Percentiles rank a stretch among this genome's conserved stretches.
Conservation (phyloP, 2,797 vertebrate genomes). For the Okamejei kenojei region DNA sequence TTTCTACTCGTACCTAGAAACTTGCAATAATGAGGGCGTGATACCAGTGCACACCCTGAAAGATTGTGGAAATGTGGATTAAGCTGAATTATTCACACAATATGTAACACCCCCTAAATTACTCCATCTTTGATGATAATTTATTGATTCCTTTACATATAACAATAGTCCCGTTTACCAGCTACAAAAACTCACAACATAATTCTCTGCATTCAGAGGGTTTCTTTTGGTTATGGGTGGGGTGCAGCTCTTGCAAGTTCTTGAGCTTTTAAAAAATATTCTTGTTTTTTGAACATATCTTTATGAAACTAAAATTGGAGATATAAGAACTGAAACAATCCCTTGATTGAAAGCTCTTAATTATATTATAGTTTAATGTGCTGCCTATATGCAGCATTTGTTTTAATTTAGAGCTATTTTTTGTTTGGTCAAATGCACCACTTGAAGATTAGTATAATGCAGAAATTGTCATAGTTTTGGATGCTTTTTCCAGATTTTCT, state of each 20-base stretch:
- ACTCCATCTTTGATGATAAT: background rate
- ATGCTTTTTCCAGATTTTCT: background rate
- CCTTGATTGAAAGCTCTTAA: background rate
- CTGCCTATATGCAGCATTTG: background rate
- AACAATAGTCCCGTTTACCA: background rate
- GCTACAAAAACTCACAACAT: background rate
- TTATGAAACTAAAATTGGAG: background rate
- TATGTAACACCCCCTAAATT: background rate
- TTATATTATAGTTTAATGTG: background rate
- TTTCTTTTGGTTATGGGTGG: too few relatives aligned
- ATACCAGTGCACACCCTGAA: background rate
- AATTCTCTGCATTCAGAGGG: background rate
- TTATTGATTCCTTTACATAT: background rate
- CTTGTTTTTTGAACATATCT: background rate
- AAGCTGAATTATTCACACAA: background rate
- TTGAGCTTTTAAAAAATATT: background rate
- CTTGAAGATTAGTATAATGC: background rate
- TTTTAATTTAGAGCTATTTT: background rate
- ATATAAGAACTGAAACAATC: background rate
- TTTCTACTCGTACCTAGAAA: background rate
- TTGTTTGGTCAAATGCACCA: background rate
- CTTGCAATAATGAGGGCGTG: background rate
- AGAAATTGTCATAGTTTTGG: background rate
- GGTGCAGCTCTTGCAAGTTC: background rate
- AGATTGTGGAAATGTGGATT: background rate